Percentiles rank a stretch among this genome's conserved stretches.
phyloP scores from a whole-genome alignment of 2,113 vertebrate genomes.

The Pedetes capensis region DNA sequence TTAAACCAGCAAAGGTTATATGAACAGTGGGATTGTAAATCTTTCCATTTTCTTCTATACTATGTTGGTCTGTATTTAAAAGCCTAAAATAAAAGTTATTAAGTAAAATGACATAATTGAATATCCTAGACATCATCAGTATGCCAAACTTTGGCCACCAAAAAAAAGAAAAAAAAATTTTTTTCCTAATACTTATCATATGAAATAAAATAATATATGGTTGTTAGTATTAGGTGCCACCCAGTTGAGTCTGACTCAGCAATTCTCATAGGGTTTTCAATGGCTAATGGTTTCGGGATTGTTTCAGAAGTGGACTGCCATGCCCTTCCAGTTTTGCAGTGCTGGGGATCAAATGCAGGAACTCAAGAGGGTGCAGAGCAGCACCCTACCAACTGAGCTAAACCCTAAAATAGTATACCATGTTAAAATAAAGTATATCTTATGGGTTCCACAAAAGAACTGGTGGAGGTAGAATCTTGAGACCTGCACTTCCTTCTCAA shows the following conservation, averaged over 20 bases:
- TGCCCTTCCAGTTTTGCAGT: no score
- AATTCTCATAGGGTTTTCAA: no score
- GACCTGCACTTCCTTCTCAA: background rate
- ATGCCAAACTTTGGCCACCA: background rate
- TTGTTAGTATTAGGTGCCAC: no score
- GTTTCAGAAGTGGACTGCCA: no score
- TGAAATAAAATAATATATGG: conserved; percentile 15
- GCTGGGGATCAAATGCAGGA: no score
- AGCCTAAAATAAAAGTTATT: background rate
- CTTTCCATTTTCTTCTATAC: conserved; percentile 6
- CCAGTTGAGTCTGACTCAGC: no score
- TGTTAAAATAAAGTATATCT: background rate
- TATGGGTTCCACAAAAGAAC: background rate
- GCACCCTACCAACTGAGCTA: no score
- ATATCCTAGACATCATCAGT: background rate
- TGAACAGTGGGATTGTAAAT: background rate
- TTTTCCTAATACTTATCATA: background rate
- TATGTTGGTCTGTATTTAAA: background rate
- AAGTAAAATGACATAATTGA: background rate
- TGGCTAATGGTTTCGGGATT: no score
- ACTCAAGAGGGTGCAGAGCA: no score
- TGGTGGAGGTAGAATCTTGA: background rate
- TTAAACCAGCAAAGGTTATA: background rate
- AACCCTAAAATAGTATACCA: background rate
- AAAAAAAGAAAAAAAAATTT: no score